Conservation (phyloP, 2,888 invertebrate genomes). For the Silvanus unidentatus region DNA sequence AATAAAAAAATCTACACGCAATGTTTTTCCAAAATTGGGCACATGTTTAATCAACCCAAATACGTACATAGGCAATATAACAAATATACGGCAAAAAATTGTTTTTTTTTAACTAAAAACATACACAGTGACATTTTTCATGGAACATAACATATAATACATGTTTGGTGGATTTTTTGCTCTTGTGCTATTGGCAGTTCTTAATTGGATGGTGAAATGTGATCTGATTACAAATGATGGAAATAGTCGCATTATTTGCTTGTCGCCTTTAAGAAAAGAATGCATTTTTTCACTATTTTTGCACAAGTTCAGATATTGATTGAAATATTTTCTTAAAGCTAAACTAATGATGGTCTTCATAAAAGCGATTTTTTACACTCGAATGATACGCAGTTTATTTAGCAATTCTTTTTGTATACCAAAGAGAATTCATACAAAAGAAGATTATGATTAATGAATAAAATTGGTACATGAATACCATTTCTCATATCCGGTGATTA, state of each 20-base stretch:
- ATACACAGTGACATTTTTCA: neutral
- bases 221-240: neutral
- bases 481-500: conserved; percentile 16
- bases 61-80: too few relatives aligned
- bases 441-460: conserved; percentile 14
- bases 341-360: too few relatives aligned
- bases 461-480: conserved; percentile 15
- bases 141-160: neutral
- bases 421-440: neutral
- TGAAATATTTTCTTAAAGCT: too few relatives aligned
- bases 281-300: too few relatives aligned
- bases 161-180: neutral
- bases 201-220: conserved; percentile 1
- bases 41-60: too few relatives aligned
- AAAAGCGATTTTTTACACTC: neutral
- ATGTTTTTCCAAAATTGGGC: too few relatives aligned
- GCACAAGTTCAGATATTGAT: too few relatives aligned
- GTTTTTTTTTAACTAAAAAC: neutral
- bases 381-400: neutral
- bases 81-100: neutral
- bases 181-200: neutral
- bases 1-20: too few relatives aligned
- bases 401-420: neutral
- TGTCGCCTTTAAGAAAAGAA: neutral
- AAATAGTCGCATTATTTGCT: neutral